Base-by-base conservation (phyloP, 2,797 vertebrate genomes). In the Peromyscus eremicus region DNA sequence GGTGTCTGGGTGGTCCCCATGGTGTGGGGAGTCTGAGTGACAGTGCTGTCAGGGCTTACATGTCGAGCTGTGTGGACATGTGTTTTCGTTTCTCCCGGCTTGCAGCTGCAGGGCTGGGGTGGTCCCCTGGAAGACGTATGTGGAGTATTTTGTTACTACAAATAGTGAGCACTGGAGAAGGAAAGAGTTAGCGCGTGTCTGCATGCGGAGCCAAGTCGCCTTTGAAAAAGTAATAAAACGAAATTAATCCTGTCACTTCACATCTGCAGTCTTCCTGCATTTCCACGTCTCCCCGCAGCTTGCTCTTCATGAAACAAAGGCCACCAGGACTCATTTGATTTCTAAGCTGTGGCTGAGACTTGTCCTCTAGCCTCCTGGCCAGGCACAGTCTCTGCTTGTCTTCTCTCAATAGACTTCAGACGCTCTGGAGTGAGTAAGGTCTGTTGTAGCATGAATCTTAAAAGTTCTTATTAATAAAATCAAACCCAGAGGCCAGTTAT, bases 41-140 rank as follows among this genome's bases (percentile, higher is more conserved):
- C 12, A 60, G 76, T 10, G 14, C 52, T n/a, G 5, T 49, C 94
- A 76, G 14, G 52, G 5, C 29, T 12, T 13, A 19, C 19, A 2
- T 12, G 40, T 43, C 17, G 70, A 49, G 62, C 68, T 66, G 70
- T 43, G 57, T 60, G 93, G 90, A 92, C 92, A 81, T 76, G 25
- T 92, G 95, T 96, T 94, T 96, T 83, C 7, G 1, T 90, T 97
- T 95, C 84, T 95, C 64, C 81, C 94, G 87, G 86, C 89, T 95
- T 77, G 32, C 32, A 70, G 55, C n/a, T 43, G 21, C 23, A 2
- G 70, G 91, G 19, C 70, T 73, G 66, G 75, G 79, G 81, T 94
- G 92, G 79, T 27, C 88, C 93, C 37, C 46, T 80, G 89, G 81
- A 95, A 93, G 88, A 93, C 43, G 57, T 3, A 76, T 0, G 25